Conservation (phyloP, 2,888 invertebrate species). For the Terebella lapidaria region DNA sequence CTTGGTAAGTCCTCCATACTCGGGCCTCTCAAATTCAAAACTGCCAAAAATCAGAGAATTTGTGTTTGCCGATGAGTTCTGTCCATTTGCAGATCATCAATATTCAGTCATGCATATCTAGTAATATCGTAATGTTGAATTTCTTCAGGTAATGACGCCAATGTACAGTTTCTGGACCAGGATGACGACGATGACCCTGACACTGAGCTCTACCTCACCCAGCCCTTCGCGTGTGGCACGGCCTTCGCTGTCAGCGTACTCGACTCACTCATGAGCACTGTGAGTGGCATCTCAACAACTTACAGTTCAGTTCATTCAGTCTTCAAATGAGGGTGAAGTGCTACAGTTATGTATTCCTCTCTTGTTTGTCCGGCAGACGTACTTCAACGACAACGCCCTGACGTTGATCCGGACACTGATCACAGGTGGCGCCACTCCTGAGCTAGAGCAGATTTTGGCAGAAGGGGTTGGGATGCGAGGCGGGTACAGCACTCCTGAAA, state of each 20-base stretch:
- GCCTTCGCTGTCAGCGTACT: conserved; percentile 99
- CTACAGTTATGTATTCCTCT: too few species aligned
- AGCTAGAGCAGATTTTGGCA: conserved; percentile 95
- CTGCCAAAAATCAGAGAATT: background rate
- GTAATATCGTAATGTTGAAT: background rate
- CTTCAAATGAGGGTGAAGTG: too few species aligned
- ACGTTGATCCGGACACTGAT: conserved; percentile 97
- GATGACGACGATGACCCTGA: conserved; percentile 96
- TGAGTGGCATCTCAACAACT: too few species aligned
- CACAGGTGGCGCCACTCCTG: conserved; percentile 99
- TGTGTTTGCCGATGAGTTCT: too few species aligned
- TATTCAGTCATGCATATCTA: too few species aligned
- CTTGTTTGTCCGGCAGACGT: too few species aligned
- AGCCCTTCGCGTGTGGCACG: conserved; percentile 99
- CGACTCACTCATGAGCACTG: conserved; percentile 99
- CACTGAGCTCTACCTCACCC: conserved; percentile 98
- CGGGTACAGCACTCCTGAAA: conserved; percentile 95
- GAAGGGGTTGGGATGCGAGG: conserved; percentile 98
- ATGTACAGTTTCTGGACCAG: conserved; percentile 70
- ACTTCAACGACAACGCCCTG: conserved; percentile 99
- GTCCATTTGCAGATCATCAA: too few species aligned
- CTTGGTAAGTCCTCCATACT: conserved; percentile 63
- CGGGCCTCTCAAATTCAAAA: background rate
- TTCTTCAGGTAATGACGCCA: conserved; percentile 87
- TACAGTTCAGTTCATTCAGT: too few species aligned